Conservation (phyloP, 35 echinoderm and acorn worm genomes). For the Amphiura filiformis region DNA sequence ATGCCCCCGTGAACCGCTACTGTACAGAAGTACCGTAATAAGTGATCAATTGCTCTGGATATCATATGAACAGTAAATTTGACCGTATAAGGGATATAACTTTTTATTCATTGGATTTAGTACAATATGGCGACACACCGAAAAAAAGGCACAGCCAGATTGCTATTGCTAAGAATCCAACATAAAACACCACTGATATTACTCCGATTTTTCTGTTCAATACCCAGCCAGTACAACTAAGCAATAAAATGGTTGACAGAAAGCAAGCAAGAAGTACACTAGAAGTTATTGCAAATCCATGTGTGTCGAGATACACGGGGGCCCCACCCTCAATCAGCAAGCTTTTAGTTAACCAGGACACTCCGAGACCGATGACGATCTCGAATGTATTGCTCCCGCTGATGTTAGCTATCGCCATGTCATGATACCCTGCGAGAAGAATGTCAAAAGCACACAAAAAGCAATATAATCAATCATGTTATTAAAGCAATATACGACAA, state of each 20-base stretch:
- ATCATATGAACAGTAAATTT: too few species aligned
- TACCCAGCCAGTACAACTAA: background rate
- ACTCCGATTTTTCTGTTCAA: background rate
- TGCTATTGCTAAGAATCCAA: background rate
- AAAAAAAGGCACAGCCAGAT: too few species aligned
- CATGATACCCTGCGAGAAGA: background rate
- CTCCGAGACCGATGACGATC: background rate
- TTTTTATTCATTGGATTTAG: too few species aligned
- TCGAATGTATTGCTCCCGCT: background rate
- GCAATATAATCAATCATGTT: too few species aligned
- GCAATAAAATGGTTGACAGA: background rate
- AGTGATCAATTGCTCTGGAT: too few species aligned
- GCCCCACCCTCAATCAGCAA: background rate
- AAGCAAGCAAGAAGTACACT: background rate
- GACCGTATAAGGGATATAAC: too few species aligned
- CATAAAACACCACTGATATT: background rate
- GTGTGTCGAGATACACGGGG: background rate
- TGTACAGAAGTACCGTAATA: too few species aligned
- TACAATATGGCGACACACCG: too few species aligned
- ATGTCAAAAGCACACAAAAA: too few species aligned
- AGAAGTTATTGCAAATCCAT: background rate
- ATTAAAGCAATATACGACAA: too few species aligned
- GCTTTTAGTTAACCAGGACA: background rate
- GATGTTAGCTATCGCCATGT: slow-evolving; percentile 5
- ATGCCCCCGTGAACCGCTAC: too few species aligned